These are phyloP conservation scores for Mola mola DNA, from an alignment of 2,113 vertebrate species.

Conservation along the genomic window DNA sequence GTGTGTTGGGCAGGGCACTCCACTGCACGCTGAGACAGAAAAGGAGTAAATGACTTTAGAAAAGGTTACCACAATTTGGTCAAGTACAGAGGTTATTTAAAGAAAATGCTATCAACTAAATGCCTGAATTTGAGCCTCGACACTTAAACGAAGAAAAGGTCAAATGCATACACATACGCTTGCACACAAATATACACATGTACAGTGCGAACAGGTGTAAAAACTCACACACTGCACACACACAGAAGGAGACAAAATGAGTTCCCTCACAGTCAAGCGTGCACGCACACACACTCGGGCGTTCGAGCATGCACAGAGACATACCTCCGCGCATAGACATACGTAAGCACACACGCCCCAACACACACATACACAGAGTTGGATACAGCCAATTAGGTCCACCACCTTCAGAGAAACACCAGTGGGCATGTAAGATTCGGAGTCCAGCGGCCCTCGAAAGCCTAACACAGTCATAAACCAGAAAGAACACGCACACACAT, in stretches of 20 bases:
- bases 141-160: conserved; percentile 67
- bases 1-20: conserved; percentile 50
- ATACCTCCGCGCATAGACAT: too few relatives aligned
- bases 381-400: conserved; percentile 73
- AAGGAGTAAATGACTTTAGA: conserved; percentile 70
- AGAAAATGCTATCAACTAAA: conserved; percentile 63
- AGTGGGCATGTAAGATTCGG: conserved; percentile 70
- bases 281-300: conserved; percentile 13
- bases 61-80: conserved; percentile 80
- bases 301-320: background rate
- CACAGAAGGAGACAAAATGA: conserved; percentile 10
- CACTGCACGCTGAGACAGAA: conserved; percentile 44
- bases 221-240: conserved; percentile 41
- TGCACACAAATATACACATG: conserved; percentile 11
- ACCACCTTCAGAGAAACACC: conserved; percentile 77
- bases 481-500: conserved; percentile 71
- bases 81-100: conserved; percentile 64
- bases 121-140: conserved; percentile 64
- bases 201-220: conserved; percentile 42
- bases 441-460: conserved; percentile 73
- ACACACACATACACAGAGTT: conserved; percentile 39
- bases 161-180: conserved; percentile 29
- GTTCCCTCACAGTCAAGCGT: conserved; percentile 6
- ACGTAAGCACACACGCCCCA: conserved; percentile 21
- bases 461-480: conserved; percentile 77